Percentiles rank a stretch among this genome's conserved stretches.
phyloP scores from a whole-genome alignment of 2,888 invertebrate species.

The Onchidella celtica region DNA sequence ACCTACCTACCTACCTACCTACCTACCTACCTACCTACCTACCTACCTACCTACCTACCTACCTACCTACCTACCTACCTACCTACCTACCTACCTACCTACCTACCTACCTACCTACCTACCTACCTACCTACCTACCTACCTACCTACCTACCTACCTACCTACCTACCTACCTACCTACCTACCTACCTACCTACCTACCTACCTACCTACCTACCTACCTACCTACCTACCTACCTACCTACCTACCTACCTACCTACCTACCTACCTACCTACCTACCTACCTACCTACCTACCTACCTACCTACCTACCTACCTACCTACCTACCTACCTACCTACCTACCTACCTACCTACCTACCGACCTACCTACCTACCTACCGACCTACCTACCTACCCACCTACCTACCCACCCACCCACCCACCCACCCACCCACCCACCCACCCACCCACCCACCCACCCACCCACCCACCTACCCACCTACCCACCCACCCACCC shows the following conservation, averaged over 20 bases:
- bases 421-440: background rate
- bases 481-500: no score
- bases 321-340: conserved; percentile 1
- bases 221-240: conserved; percentile 1
- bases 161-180: conserved; percentile 1
- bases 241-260: conserved; percentile 1
- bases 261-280: conserved; percentile 1
- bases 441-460: background rate
- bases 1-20: conserved; percentile 1
- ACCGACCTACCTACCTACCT: no score
- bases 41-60: conserved; percentile 1
- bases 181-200: conserved; percentile 1
- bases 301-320: conserved; percentile 1
- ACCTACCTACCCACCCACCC: no score
- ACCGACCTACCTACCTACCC: no score
- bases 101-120: conserved; percentile 1
- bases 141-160: conserved; percentile 1
- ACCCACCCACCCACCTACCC: conserved; percentile 1
- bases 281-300: conserved; percentile 1
- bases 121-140: conserved; percentile 1
- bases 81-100: background rate
- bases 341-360: conserved; percentile 1
- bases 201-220: conserved; percentile 1
- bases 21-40: conserved; percentile 1
- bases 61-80: background rate